A percentile compares a stretch with the other conserved stretches of the same genome.
Evolutionary conservation across 2,113 vertebrate species (phyloP).

Genomic region (Leptodactylus fuscus): DNA sequence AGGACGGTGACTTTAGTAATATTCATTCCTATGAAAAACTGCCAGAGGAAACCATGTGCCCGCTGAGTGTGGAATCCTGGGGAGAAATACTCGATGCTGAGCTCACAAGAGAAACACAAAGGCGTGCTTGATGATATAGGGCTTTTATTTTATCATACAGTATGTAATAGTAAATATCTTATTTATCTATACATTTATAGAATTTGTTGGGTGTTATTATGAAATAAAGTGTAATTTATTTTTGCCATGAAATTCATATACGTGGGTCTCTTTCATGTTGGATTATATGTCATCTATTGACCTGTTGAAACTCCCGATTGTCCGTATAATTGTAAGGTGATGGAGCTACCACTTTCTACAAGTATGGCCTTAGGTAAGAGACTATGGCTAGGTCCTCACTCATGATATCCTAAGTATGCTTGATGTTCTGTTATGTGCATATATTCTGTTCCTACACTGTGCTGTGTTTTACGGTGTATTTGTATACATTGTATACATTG

Average conservation of each 20-base stretch:
- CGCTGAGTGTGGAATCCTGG: constrained; percentile 85
- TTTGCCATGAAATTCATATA: background rate
- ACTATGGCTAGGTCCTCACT: too few species aligned
- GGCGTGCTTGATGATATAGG: background rate
- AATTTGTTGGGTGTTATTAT: background rate
- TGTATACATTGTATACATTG: too few species aligned
- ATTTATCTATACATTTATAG: background rate
- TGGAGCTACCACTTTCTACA: too few species aligned
- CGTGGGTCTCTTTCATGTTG: too few species aligned
- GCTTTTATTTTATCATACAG: background rate
- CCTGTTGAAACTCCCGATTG: too few species aligned
- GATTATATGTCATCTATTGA: too few species aligned
- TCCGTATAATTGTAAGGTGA: too few species aligned
- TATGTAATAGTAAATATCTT: background rate
- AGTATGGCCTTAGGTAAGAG: too few species aligned
- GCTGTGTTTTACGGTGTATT: too few species aligned
- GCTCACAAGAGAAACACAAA: constrained; percentile 77
- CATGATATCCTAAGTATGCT: too few species aligned
- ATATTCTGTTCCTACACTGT: too few species aligned
- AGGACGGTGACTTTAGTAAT: constrained; percentile 85
- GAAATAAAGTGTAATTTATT: background rate
- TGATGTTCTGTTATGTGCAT: too few species aligned
- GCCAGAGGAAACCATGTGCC: constrained; percentile 78
- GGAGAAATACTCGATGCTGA: constrained; percentile 92
- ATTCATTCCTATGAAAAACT: constrained; percentile 76